Percentiles rank a stretch among this genome's conserved stretches.
Evolutionary conservation across 2,888 invertebrate species (phyloP).

Genomic region (Acleris sparsana): DNA sequence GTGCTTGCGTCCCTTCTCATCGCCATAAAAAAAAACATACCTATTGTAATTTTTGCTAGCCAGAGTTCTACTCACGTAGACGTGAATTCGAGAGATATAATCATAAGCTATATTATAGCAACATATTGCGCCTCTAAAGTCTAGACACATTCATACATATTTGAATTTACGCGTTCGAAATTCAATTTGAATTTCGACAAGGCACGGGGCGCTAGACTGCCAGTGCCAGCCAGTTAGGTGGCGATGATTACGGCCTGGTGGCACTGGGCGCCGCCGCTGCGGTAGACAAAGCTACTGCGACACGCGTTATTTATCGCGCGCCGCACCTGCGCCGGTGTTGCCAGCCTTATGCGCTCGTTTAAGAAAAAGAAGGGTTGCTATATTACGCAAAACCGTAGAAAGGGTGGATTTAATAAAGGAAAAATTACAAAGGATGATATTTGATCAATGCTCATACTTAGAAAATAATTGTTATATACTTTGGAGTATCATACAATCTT

Average conservation of each 20-base stretch:
- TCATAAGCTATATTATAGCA: neutral
- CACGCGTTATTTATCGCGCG: conserved; percentile 15
- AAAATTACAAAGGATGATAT: too few relatives aligned
- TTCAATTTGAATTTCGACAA: neutral
- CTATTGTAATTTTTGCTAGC: too few relatives aligned
- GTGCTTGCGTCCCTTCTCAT: too few relatives aligned
- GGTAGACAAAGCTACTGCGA: conserved; percentile 11
- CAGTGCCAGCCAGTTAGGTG: conserved; percentile 5
- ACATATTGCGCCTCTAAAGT: neutral
- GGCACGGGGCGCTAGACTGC: neutral
- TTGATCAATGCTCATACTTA: too few relatives aligned
- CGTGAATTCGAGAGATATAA: neutral
- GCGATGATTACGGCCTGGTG: conserved; percentile 9
- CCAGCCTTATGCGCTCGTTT: neutral
- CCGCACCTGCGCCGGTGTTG: conserved; percentile 11
- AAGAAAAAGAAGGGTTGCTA: too few relatives aligned
- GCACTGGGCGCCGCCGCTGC: conserved; percentile 1
- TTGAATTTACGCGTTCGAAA: neutral
- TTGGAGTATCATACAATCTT: too few relatives aligned
- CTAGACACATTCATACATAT: conserved; percentile 3
- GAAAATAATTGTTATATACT: too few relatives aligned
- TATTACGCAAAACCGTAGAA: too few relatives aligned
- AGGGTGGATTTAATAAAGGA: too few relatives aligned
- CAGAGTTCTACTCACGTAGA: too few relatives aligned
- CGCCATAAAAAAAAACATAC: too few relatives aligned